Evolutionary conservation across 2,888 invertebrate genomes (phyloP).

Genomic region (Ametastegia equiseti): DNA sequence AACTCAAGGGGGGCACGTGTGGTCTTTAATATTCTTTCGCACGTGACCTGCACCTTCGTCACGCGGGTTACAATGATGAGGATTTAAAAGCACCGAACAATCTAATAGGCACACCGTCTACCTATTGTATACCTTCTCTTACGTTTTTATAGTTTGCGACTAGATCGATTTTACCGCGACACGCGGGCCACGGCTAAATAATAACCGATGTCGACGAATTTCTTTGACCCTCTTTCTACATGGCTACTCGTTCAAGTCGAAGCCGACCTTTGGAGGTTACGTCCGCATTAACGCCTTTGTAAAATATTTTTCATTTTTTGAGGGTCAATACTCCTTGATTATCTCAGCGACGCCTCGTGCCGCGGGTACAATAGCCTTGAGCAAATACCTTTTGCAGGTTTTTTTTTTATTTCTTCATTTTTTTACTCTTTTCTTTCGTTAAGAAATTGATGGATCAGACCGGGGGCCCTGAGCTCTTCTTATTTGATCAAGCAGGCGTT

Average conservation of each 20-base stretch:
- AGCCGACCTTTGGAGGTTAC: neutral
- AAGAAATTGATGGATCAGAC: neutral
- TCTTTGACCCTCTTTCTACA: neutral
- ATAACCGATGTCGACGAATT: neutral
- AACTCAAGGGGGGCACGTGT: neutral
- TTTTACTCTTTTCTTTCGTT: neutral
- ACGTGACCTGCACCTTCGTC: neutral
- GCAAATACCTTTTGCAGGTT: neutral
- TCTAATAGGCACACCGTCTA: neutral
- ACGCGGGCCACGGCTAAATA: neutral
- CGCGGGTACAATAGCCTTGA: neutral
- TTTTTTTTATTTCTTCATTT: neutral
- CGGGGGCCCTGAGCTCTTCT: neutral
- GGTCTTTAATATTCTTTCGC: neutral
- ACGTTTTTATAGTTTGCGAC: neutral
- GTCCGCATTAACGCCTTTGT: neutral
- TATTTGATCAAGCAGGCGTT: neutral
- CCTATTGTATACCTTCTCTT: neutral
- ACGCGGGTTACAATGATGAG: neutral
- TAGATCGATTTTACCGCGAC: neutral
- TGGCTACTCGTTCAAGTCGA: neutral
- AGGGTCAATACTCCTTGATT: constrained; percentile 22
- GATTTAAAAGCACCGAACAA: too few species aligned
- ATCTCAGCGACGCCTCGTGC: neutral
- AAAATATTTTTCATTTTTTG: neutral